A percentile compares a stretch with the other conserved stretches of the same genome.
Evolutionary conservation across 2,797 vertebrate species (phyloP).

Genomic region (Chaetophractus vellerosus): DNA sequence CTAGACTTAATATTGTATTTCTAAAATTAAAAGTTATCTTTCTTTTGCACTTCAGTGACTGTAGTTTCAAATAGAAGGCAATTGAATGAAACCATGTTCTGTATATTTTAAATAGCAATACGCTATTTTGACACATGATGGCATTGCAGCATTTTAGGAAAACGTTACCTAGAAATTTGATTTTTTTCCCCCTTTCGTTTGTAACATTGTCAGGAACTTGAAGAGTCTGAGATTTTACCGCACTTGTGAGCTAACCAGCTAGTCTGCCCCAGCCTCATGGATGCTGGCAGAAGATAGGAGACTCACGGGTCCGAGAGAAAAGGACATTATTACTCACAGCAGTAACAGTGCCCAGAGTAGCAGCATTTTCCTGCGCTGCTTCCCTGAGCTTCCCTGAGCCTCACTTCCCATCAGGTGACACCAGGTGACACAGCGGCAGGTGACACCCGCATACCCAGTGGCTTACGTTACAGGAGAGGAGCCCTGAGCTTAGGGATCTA

Average conservation of each 20-base stretch:
- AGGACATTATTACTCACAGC: neutral
- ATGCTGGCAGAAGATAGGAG: neutral
- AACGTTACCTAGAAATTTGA: conserved; percentile 35
- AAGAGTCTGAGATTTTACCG: conserved; percentile 29
- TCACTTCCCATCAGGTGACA: neutral
- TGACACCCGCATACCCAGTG: neutral
- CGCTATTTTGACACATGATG: conserved; percentile 85
- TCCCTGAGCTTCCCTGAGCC: neutral
- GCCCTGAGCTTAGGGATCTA: neutral
- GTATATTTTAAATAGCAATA: conserved; percentile 66
- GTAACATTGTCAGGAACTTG: neutral
- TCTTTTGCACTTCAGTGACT: conserved; percentile 33
- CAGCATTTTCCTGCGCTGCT: neutral
- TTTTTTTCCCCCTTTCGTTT: neutral
- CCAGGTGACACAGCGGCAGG: neutral
- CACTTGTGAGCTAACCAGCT: neutral
- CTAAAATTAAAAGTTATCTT: conserved; percentile 42
- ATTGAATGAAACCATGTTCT: neutral
- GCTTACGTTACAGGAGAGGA: neutral
- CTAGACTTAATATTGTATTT: conserved; percentile 45
- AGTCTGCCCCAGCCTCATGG: neutral
- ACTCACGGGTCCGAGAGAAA: neutral
- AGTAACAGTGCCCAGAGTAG: too few species aligned
- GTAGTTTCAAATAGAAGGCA: conserved; percentile 11
- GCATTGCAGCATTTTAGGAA: conserved; percentile 78